phyloP scores from a whole-genome alignment of 2,888 invertebrate genomes.

The Epistrophella euchroma region DNA sequence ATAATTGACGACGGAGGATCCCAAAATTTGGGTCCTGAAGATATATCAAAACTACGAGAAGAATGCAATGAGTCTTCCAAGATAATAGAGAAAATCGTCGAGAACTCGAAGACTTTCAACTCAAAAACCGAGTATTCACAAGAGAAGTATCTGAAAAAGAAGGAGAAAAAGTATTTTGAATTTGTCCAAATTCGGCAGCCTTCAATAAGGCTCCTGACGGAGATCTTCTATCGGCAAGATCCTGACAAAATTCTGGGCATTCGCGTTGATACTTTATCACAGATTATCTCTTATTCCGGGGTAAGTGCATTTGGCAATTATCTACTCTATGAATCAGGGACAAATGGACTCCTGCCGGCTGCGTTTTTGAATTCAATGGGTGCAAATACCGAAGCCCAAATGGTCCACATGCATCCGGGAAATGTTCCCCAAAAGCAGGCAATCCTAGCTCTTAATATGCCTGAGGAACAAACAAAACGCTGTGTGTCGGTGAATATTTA shows the following conservation, averaged over 20 bases:
- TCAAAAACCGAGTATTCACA: slow-evolving; percentile 96
- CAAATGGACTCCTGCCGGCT: slow-evolving; percentile 93
- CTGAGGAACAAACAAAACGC: slow-evolving; percentile 88
- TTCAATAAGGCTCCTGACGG: slow-evolving; percentile 91
- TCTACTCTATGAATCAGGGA: slow-evolving; percentile 94
- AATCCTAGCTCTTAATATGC: slow-evolving; percentile 91
- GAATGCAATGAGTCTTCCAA: slow-evolving; percentile 90
- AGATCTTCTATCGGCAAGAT: slow-evolving; percentile 93
- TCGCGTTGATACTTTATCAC: slow-evolving; percentile 94
- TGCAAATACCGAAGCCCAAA: slow-evolving; percentile 86
- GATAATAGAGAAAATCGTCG: slow-evolving; percentile 94
- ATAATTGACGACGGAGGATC: slow-evolving; percentile 90
- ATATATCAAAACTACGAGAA: slow-evolving; percentile 91
- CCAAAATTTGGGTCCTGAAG: slow-evolving; percentile 92
- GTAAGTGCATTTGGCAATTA: slow-evolving; percentile 91
- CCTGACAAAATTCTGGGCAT: slow-evolving; percentile 90
- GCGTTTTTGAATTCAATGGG: slow-evolving; percentile 92
- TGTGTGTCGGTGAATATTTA: slow-evolving; percentile 91
- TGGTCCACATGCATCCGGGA: slow-evolving; percentile 92
- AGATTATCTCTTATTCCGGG: slow-evolving; percentile 92
- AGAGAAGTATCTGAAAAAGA: slow-evolving; percentile 97
- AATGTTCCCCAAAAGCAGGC: slow-evolving; percentile 92
- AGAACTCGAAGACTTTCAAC: slow-evolving; percentile 95
- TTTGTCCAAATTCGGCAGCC: slow-evolving; percentile 92
- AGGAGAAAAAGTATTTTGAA: slow-evolving; percentile 96